Evolutionary conservation across 2,888 invertebrate genomes (phyloP).

Genomic region (Drosophila ezoana): DNA sequence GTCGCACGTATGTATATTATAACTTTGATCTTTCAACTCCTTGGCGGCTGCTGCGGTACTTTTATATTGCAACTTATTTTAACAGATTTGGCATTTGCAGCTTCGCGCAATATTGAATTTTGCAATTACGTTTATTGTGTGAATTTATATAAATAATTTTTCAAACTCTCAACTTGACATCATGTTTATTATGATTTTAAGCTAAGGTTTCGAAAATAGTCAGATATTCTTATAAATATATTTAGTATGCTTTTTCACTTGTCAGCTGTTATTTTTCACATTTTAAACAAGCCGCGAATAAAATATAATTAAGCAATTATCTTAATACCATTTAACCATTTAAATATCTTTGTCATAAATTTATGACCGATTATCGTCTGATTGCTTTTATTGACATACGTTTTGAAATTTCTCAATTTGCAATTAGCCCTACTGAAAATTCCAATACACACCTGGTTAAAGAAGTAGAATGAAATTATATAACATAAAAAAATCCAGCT

Average conservation of each 20-base stretch:
- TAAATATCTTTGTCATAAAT: too few relatives aligned
- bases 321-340: too few relatives aligned
- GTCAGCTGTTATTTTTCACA: too few relatives aligned
- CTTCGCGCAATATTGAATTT: conserved; percentile 15
- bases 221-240: not conserved
- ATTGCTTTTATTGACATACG: not conserved
- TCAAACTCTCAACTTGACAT: conserved; percentile 3
- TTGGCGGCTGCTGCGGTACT: too few relatives aligned
- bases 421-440: not conserved
- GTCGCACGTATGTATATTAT: not conserved
- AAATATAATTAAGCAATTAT: too few relatives aligned
- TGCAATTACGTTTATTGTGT: not conserved
- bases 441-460: not conserved
- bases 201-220: not conserved
- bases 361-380: not conserved
- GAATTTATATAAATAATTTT: not conserved
- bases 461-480: not conserved
- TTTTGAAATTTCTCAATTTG: not conserved
- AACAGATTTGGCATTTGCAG: too few relatives aligned
- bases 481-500: not conserved
- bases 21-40: not conserved
- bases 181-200: not conserved
- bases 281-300: too few relatives aligned
- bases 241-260: not conserved
- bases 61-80: too few relatives aligned